Evolutionary conservation across 2,888 invertebrate genomes (phyloP).

Genomic region (Lasioglossum morio): DNA sequence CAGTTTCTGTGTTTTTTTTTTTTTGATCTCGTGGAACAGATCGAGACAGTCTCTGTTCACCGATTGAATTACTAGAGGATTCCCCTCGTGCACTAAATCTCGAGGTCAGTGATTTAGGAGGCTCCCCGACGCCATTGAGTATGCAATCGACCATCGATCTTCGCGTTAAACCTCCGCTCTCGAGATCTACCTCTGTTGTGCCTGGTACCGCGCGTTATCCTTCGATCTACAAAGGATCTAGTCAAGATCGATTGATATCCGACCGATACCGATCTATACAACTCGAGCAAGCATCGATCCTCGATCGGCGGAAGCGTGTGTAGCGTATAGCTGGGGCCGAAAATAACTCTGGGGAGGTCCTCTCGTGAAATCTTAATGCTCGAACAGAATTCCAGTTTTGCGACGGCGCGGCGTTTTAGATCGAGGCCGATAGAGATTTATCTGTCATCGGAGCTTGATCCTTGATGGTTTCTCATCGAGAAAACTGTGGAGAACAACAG

Average conservation of each 20-base stretch:
- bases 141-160: constrained; percentile 78
- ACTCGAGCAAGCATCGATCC: constrained; percentile 45
- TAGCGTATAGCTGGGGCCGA: constrained; percentile 36
- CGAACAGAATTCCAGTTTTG: constrained; percentile 18
- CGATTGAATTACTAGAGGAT: constrained; percentile 32
- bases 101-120: constrained; percentile 74
- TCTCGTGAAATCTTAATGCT: constrained; percentile 58
- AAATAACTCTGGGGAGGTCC: constrained; percentile 60
- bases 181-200: constrained; percentile 61
- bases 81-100: constrained; percentile 61
- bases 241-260: constrained; percentile 70
- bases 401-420: constrained; percentile 40
- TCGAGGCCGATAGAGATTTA: constrained; percentile 39
- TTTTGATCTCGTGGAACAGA: constrained; percentile 16
- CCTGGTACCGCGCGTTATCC: constrained; percentile 62
- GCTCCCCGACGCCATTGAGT: constrained; percentile 70
- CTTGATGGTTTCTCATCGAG: neutral
- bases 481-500: neutral
- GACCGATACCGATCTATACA: constrained; percentile 67
- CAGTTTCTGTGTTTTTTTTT: constrained; percentile 3
- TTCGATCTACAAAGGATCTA: constrained; percentile 66
- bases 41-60: constrained; percentile 62
- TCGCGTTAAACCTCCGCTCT: constrained; percentile 66
- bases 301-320: constrained; percentile 22
- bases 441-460: constrained; percentile 27